These are phyloP conservation scores for Drosophila fungiperda DNA, from an alignment of 2,888 invertebrate genomes.

Conservation along the genomic window DNA sequence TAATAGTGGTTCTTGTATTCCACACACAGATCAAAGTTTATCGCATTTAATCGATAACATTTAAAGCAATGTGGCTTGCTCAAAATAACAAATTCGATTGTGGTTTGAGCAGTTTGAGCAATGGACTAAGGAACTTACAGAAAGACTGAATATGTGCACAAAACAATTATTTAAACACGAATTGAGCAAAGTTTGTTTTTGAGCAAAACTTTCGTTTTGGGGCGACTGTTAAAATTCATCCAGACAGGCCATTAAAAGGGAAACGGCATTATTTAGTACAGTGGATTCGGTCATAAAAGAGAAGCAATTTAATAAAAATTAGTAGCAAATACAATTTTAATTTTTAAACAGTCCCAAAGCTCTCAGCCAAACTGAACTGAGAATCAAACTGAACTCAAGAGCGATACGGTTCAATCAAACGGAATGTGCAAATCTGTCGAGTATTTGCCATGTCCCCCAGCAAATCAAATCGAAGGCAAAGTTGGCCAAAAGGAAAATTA, in stretches of 20 bases:
- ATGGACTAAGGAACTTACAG: background rate
- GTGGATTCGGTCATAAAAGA: conserved; percentile 3
- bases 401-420: conserved; percentile 54
- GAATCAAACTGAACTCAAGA: conserved; percentile 9
- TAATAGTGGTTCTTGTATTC: too few relatives aligned
- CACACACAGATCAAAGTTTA: too few relatives aligned
- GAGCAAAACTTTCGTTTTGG: background rate
- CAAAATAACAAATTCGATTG: background rate
- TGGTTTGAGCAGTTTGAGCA: background rate
- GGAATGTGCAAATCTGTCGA: conserved; percentile 56
- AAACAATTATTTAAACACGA: background rate
- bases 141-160: background rate
- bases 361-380: conserved; percentile 22
- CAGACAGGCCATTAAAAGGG: conserved; percentile 28
- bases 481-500: conserved; percentile 14
- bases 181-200: background rate
- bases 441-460: conserved; percentile 22
- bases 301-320: conserved; percentile 56
- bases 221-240: conserved; percentile 6
- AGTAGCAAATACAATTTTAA: conserved; percentile 59
- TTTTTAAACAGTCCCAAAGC: conserved; percentile 42
- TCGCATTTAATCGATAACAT: too few relatives aligned
- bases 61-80: background rate
- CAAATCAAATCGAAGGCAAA: conserved; percentile 34
- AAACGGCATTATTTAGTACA: conserved; percentile 45